Percentiles rank a stretch among this genome's conserved stretches.
Conservation (phyloP, 2,888 invertebrate genomes). For the Stomorhina lunata region DNA sequence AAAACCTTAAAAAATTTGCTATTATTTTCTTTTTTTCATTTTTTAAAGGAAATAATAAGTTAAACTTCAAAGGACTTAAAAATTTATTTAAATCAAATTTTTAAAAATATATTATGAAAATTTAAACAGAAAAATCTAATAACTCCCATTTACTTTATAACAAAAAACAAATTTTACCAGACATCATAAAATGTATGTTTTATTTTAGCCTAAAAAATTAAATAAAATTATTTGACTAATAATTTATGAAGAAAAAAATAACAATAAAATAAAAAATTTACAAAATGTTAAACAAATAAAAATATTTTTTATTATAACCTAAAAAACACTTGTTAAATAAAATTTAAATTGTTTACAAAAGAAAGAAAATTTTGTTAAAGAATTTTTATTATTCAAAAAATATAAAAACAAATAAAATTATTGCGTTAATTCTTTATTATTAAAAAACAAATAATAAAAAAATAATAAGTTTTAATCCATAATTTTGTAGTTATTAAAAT, state of each 20-base stretch:
- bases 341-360: slow-evolving; percentile 2
- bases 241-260: slow-evolving; percentile 31
- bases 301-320: slow-evolving; percentile 38
- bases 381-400: slow-evolving; percentile 4
- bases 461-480: no score
- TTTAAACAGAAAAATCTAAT: neutral
- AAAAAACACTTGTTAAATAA: slow-evolving; percentile 54
- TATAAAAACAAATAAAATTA: slow-evolving; percentile 8
- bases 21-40: neutral
- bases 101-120: neutral
- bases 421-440: neutral
- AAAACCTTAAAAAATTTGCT: neutral
- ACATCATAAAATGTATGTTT: slow-evolving; percentile 46
- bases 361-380: neutral
- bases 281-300: slow-evolving; percentile 40
- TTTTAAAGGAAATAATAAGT: neutral
- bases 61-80: neutral
- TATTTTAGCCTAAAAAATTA: slow-evolving; percentile 47
- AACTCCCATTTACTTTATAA: slow-evolving; percentile 19
- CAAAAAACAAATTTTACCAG: neutral
- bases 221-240: slow-evolving; percentile 40
- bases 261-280: slow-evolving; percentile 28
- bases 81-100: neutral
- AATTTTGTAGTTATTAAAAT: slow-evolving; percentile 47
- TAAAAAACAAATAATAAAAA: neutral